Conservation (phyloP, 2,113 vertebrate genomes). For the Pelodiscus sinensis region DNA sequence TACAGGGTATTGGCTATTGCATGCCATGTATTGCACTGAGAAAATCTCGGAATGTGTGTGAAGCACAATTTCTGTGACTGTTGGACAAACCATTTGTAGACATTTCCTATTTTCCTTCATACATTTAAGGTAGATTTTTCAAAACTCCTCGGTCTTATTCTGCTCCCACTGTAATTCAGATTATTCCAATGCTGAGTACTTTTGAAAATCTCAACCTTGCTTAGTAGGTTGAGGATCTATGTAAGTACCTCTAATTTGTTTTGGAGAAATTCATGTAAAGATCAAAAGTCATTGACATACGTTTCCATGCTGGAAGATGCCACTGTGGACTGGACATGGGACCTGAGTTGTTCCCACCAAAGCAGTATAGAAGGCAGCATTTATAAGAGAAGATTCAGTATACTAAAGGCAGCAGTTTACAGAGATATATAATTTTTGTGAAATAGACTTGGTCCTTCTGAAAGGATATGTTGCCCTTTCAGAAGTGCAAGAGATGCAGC, state of each 20-base stretch:
- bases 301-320: neutral
- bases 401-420: neutral
- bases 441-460: neutral
- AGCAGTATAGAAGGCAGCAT: neutral
- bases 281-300: neutral
- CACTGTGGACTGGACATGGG: neutral
- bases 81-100: neutral
- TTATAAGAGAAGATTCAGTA: neutral
- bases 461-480: neutral
- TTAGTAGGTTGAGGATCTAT: neutral
- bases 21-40: neutral
- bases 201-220: no score
- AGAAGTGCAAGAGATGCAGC: neutral
- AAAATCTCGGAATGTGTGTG: neutral
- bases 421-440: neutral
- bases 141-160: neutral
- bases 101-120: neutral
- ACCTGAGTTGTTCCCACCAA: neutral
- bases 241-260: neutral
- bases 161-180: no score
- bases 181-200: no score
- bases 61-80: neutral
- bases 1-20: neutral
- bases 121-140: neutral
- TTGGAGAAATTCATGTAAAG: slow-evolving; percentile 16